phyloP scores from a whole-genome alignment of 1,140 invertebrate species.

The Orchestia grillus region DNA sequence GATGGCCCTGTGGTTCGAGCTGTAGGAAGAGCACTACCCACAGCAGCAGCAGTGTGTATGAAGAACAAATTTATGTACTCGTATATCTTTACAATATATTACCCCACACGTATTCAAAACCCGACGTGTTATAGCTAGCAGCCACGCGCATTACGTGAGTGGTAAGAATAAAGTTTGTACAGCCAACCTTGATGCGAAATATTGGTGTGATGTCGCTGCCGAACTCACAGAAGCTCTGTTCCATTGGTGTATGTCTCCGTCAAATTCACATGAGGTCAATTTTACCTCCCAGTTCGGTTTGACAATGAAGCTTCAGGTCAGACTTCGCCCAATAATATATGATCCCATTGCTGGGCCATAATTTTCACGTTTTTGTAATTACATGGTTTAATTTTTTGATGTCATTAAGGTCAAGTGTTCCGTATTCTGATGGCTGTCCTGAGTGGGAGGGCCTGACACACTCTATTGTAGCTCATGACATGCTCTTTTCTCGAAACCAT shows the following conservation, averaged over 20 bases:
- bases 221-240: not conserved
- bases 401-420: not conserved
- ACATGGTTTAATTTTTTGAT: not conserved
- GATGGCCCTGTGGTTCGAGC: too few species aligned
- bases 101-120: too few species aligned
- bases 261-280: not conserved
- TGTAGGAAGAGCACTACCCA: too few species aligned
- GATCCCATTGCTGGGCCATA: not conserved
- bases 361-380: not conserved
- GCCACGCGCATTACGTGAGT: too few species aligned
- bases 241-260: not conserved
- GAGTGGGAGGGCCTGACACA: not conserved
- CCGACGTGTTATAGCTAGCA: too few species aligned
- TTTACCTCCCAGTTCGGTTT: not conserved
- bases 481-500: too few species aligned
- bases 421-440: not conserved
- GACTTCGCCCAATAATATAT: not conserved
- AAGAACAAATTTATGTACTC: too few species aligned
- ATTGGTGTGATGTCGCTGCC: not conserved
- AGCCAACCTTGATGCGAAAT: not conserved
- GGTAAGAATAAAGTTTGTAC: not conserved
- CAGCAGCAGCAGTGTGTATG: too few species aligned
- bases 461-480: not conserved
- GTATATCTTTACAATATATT: too few species aligned
- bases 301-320: not conserved